Evolutionary conservation across 2,888 invertebrate species (phyloP), one percentile per base, ranked within the genome.

Genomic region (Dusona sp.): DNA sequence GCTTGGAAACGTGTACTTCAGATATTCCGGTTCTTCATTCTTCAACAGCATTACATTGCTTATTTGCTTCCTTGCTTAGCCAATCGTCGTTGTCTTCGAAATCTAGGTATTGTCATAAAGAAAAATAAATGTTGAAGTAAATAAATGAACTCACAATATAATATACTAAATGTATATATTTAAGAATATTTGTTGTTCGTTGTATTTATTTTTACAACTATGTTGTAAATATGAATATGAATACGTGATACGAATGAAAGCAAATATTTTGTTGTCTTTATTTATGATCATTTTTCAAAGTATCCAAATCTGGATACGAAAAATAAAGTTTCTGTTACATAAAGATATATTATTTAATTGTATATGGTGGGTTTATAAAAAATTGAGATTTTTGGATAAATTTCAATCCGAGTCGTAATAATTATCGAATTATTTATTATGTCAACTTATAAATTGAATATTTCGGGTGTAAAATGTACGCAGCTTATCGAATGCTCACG

Each of bases 1-100:
- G 38, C 75, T 72, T 33, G n/a, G 70, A 84, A 85, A 75, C 79
- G 74, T 74, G 70, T 82, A 74, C 64, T 82, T 85, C 74, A 48
- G 67, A 45, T 48, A 48, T 78, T 68, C 78, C 79, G 79, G 70
- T 79, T 79, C 67, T 85, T 67, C 65, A 25, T 78, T 82, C 48
- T 79, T 68, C 57, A 4, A n/a, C 42, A n/a, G 48, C 48, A 48
- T 57, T 61, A 29, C 22, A 36, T n/a, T 33, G 33, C 8, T 75
- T 13, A 54, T 67, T 29, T 57, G n/a, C 38, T 74, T 79, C 42
- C 61, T 61, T 74, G 74, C 72, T 48, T 74, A 67, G 45, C 48
- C 33, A 54, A 78, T 13, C 25, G 29, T 68, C 9, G n/a, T 13
- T 45, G 7, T 22, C 7, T 22, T 25, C 42, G 13, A 33, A 64